A percentile compares a stretch with the other conserved stretches of the same genome.
Evolutionary conservation across 1,140 invertebrate species (phyloP).

Genomic region (Meteorus sp.): DNA sequence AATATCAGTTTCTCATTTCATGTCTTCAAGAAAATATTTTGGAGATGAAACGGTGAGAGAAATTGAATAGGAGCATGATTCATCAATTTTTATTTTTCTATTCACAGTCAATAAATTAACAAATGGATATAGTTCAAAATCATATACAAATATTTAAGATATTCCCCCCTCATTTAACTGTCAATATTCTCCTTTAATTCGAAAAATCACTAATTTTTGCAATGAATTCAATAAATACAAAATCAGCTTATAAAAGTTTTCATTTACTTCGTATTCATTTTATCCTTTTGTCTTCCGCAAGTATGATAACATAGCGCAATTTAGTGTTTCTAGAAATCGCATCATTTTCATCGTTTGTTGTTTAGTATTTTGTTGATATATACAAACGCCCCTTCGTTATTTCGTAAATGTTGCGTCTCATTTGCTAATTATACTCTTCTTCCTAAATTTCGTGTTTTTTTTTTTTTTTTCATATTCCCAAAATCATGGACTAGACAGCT

Average conservation of each 20-base stretch:
- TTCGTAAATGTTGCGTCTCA: no score
- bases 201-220: conserved; percentile 37
- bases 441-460: no score
- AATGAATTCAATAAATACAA: conserved; percentile 55
- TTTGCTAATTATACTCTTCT: no score
- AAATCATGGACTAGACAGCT: not conserved
- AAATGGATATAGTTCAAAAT: conserved; percentile 41
- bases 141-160: conserved; percentile 44
- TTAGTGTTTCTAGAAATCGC: not conserved
- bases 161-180: conserved; percentile 36
- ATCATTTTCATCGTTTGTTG: no score
- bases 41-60: not conserved
- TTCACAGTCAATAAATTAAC: conserved; percentile 59
- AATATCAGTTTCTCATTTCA: no score
- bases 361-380: no score
- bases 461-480: no score
- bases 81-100: conserved; percentile 43
- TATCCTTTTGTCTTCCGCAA: no score
- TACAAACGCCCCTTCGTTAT: no score
- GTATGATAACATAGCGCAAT: no score
- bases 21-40: not conserved
- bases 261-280: not conserved
- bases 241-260: conserved; percentile 38
- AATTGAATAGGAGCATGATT: conserved; percentile 15
- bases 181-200: conserved; percentile 33